phyloP scores from a whole-genome alignment of 2,113 vertebrate genomes.

The Dasypus novemcinctus region DNA sequence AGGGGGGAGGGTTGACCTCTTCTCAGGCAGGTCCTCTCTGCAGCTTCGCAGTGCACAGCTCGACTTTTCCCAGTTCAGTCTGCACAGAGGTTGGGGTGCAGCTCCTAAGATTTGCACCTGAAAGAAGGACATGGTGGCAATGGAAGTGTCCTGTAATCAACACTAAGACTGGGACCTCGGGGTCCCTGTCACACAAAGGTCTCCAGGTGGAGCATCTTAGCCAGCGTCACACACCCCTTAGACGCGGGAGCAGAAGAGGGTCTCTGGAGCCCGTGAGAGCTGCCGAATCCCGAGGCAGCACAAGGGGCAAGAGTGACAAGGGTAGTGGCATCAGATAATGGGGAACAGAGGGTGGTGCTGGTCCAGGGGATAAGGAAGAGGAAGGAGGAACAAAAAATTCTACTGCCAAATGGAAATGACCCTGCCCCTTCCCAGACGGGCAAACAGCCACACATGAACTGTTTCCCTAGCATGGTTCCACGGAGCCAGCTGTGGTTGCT shows the following conservation, averaged over 20 bases:
- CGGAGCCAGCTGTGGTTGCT: rapidly evolving
- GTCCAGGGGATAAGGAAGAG: neutral
- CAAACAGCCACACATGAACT: neutral
- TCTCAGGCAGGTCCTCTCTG: neutral
- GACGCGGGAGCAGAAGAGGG: neutral
- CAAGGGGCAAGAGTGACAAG: neutral
- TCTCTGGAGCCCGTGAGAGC: neutral
- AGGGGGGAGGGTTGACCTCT: neutral
- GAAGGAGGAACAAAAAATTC: neutral
- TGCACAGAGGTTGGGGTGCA: neutral
- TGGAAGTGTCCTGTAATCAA: neutral
- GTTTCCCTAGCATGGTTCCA: neutral
- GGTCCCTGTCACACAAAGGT: neutral
- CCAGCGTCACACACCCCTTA: rapidly evolving
- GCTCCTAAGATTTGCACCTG: neutral
- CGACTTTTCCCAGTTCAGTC: neutral
- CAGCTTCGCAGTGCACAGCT: rapidly evolving
- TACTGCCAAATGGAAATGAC: rapidly evolving
- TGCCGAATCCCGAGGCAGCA: neutral
- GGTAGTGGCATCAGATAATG: no score
- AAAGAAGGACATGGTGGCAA: neutral
- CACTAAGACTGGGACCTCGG: neutral
- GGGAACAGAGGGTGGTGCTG: neutral
- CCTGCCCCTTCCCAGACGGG: neutral
- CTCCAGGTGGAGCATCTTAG: no score